A percentile compares a stretch with the other conserved stretches of the same genome.
Conservation (phyloP, 2,888 invertebrate genomes). For the Keiferia lycopersicella region DNA sequence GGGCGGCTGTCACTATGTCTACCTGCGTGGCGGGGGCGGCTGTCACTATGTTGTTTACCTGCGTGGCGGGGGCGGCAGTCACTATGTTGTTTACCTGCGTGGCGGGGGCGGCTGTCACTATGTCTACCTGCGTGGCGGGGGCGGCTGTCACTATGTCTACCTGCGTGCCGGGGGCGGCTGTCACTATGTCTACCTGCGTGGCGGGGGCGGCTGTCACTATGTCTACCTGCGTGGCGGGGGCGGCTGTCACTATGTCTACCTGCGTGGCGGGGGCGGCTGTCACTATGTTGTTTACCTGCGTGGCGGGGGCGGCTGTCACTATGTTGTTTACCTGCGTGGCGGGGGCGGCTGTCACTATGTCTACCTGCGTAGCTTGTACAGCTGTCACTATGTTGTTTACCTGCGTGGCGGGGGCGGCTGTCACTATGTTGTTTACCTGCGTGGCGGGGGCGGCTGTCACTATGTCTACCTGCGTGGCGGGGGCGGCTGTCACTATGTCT, state of each 20-base stretch:
- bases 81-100: slow-evolving; percentile 31
- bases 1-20: neutral
- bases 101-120: slow-evolving; percentile 4
- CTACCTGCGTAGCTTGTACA: neutral
- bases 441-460: neutral
- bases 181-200: neutral
- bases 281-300: slow-evolving; percentile 33
- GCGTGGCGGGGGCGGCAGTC: too few species aligned
- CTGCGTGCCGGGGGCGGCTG: neutral
- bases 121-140: too few species aligned
- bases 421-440: neutral
- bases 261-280: too few species aligned
- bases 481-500: too few species aligned
- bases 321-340: too few species aligned
- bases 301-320: slow-evolving; percentile 14
- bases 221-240: slow-evolving; percentile 31
- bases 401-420: neutral
- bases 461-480: too few species aligned
- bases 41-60: neutral
- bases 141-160: too few species aligned
- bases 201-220: neutral
- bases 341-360: too few species aligned
- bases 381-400: neutral
- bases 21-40: slow-evolving; percentile 31
- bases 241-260: neutral